These are phyloP conservation scores for Ambastaia sidthimunki DNA, from an alignment of 2,797 vertebrate genomes.

Conservation along the genomic window DNA sequence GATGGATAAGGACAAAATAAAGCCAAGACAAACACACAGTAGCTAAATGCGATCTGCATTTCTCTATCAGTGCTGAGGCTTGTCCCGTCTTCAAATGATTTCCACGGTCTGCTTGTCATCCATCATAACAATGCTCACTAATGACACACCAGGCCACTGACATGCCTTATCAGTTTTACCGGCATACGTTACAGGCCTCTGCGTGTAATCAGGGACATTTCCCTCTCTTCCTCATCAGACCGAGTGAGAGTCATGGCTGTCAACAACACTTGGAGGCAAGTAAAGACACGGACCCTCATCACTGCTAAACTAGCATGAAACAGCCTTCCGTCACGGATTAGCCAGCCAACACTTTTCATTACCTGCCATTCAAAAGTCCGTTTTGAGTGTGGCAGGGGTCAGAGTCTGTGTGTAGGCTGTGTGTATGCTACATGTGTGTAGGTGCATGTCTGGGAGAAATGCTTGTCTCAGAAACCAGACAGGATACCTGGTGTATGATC, in stretches of 20 bases:
- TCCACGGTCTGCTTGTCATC: conserved; percentile 41
- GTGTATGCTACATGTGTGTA: not conserved
- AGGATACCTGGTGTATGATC: conserved; percentile 5
- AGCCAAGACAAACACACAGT: conserved; percentile 18
- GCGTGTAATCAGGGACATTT: conserved; percentile 59
- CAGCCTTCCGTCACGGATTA: conserved; percentile 69
- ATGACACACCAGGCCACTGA: conserved; percentile 53
- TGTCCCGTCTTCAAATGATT: conserved; percentile 28
- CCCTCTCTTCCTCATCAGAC: conserved; percentile 37
- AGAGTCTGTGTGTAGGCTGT: conserved; percentile 55
- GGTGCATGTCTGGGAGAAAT: not conserved
- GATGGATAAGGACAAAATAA: not conserved
- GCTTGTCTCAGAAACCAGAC: conserved; percentile 14
- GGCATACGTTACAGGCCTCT: conserved; percentile 55
- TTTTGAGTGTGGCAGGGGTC: conserved; percentile 73
- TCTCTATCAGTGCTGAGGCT: conserved; percentile 24
- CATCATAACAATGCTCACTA: conserved; percentile 56
- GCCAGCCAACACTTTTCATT: conserved; percentile 73
- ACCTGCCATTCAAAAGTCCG: conserved; percentile 75
- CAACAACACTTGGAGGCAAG: conserved; percentile 49
- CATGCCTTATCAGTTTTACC: conserved; percentile 48
- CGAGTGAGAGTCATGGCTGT: conserved; percentile 34
- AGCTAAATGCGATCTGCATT: conserved; percentile 5
- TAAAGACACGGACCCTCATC: conserved; percentile 48
- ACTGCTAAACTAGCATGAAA: conserved; percentile 74